Evolutionary conservation across 2,888 invertebrate genomes (phyloP), one percentile per base, ranked within the genome.

Genomic region (Harpagoxenus sublaevis): DNA sequence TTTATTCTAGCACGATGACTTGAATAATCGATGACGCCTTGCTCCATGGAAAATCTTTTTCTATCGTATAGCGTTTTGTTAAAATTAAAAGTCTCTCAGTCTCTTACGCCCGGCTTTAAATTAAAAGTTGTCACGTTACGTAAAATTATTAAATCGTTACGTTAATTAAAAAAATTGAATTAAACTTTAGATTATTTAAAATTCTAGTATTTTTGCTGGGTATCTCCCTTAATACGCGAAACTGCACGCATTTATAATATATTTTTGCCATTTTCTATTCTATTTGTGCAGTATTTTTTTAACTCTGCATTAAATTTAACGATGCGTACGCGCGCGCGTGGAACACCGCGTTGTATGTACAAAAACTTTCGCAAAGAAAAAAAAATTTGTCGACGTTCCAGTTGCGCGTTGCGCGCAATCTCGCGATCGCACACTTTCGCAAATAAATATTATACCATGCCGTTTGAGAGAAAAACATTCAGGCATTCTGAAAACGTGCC

Each of bases 381-480:
- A 45, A 71, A 62, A 53, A 48, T 55, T 45, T 45, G 78, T 57
- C 57, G 78, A 55, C 55, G 57, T 48, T 79, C 18, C 28, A 48
- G 39, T 71, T 73, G 18, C 57, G 18, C 60, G 48, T 73, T 62
- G 35, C 57, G 23, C 71, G 71, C 71, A 79, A 71, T 71, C 48
- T 60, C 60, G 39, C 39, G 35, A 81, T 81, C 73, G 60, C 51
- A 42, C 73, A 81, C 60, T 73, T 81, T 81, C 60, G 51, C 51
- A 73, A 60, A 81, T 81, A 81, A 81, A 81, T 81, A 73, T 81
- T 48, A 73, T 60, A 48, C 35, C 48, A 18, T 45, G 60, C 60
- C 28, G 28, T 35, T 60, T 51, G 79, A 48, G 35, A 48, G 48
- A 51, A 31, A 73, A 57, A 81, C 60, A 71, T 79, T 28, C 15